Base-by-base conservation (phyloP, 2,888 invertebrate species). In the Keiferia lycopersicella region DNA sequence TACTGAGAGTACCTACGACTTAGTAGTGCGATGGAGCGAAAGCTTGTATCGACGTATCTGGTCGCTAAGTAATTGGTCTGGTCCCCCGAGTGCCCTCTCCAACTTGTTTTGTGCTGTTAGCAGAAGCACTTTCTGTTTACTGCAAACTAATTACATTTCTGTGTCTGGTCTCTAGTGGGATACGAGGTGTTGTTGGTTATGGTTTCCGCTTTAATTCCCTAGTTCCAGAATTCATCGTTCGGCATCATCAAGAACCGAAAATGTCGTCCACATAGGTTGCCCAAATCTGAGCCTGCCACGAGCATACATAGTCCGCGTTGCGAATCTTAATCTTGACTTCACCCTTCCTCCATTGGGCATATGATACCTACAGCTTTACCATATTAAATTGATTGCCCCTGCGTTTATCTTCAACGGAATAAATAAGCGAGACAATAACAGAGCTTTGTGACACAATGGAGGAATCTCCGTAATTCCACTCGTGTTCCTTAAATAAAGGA, bases 51-150 rank as follows among this genome's bases (percentile, higher is more conserved):
- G 74, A 78, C 71, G 76, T 76, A 80, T 80, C 80, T 79, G 81
- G 77, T 75, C 78, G 76, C 79, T 86, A 86, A 87, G 87, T 88
- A 87, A 88, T 88, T 86, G 84, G 77, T 80, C 74, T 78, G 74
- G 76, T 82, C 82, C 80, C 84, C 75, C 71, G 81, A 74, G 79
- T 76, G 72, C 77, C 77, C 77, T 70, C 73, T 78, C 61, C 18
- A 22, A 56, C 76, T 79, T 77, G 82, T 81, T 79, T 80, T 79
- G 79, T 81, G 73, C 73, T 76, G 77, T 79, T 76, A 74, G 74
- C 74, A 74, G 76, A 78, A 80, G 75, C 76, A 75, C 79, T 82
- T 79, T 78, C 76, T 61, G 77, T 75, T 74, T 73, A 67, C 72
- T 72, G 68, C 70, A 66, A 72, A 77, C 75, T 82, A 81, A 85